phyloP scores from a whole-genome alignment of 2,888 invertebrate species.

The Lypha dubia region DNA sequence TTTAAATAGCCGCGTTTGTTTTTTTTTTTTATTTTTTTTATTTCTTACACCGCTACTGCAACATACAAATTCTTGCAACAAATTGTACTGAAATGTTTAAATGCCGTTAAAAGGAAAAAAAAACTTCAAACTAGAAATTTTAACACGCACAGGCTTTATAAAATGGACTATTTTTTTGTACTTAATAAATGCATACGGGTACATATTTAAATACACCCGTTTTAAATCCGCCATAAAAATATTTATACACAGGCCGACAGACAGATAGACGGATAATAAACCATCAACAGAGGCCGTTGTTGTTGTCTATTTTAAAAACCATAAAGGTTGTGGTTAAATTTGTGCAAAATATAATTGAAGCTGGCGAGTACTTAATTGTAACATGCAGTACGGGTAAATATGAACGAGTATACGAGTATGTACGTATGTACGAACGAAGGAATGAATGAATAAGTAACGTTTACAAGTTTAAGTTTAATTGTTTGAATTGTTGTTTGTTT shows the following conservation, averaged over 20 bases:
- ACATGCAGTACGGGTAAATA: slow-evolving; percentile 22
- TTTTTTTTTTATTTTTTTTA: too few species aligned
- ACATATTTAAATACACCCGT: slow-evolving; percentile 39
- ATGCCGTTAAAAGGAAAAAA: slow-evolving; percentile 16
- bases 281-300: slow-evolving; percentile 7
- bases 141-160: slow-evolving; percentile 58
- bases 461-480: slow-evolving; percentile 64
- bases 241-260: background rate
- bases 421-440: background rate
- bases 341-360: slow-evolving; percentile 67
- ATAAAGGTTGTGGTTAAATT: slow-evolving; percentile 59
- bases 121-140: slow-evolving; percentile 36
- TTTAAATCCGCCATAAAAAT: slow-evolving; percentile 30
- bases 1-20: slow-evolving; percentile 44
- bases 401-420: background rate
- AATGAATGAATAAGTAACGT: slow-evolving; percentile 21
- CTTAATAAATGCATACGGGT: background rate
- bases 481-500: slow-evolving; percentile 58
- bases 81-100: slow-evolving; percentile 50
- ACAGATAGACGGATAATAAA: background rate
- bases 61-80: slow-evolving; percentile 22
- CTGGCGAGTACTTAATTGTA: slow-evolving; percentile 69
- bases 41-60: slow-evolving; percentile 7
- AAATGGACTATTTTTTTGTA: slow-evolving; percentile 16
- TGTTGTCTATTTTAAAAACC: slow-evolving; percentile 54